Evolutionary conservation across 2,888 invertebrate genomes (phyloP), one percentile per base, ranked within the genome.

Genomic region (Rhogogaster chlorosoma): DNA sequence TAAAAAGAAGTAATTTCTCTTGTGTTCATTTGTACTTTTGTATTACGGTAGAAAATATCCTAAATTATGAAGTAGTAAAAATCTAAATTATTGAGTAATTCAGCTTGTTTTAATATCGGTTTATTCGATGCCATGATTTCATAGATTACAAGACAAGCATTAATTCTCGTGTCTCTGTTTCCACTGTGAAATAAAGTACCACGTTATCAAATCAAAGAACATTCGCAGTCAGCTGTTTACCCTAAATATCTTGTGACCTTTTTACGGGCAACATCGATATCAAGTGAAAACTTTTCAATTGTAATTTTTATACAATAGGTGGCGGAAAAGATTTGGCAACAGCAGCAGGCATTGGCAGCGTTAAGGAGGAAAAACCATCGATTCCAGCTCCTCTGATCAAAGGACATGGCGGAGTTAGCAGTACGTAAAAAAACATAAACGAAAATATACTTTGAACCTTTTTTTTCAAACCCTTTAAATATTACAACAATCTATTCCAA

Each of bases 321-420:
- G 98, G 98, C 18, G 98, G 98, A 22, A 98, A 97, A 92, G 97
- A 97, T 90, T 94, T 98, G 91, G 97, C 97, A 5, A 96, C 98
- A n/a, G 97, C 97, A 0, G 96, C 96, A 0, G 95, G 95, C 26
- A 94, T 96, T 90, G 95, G 94, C 42, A 94, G 94, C 90, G 95
- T 94, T 83, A 96, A 96, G 88, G 94, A 94, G 87, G 95, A 95
- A 86, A 93, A 94, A 70, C 92, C 89, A 91, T 45, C 88, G 88
- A 73, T 93, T 92, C 84, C 84, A 22, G 84, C 88, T 32, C 75
- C 87, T 6, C n/a, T 70, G 83, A 29, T 83, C 83, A 93, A 92
- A 87, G 89, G 88, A 32, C 90, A 91, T 84, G 90, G 90, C 57
- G 90, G 89, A 32, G 87, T 91, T 77, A 91, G 88, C 84, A 86